A percentile compares a stretch with the other conserved stretches of the same genome.
Conservation (phyloP, 2,113 vertebrate species). For the Poicephalus gulielmi region DNA sequence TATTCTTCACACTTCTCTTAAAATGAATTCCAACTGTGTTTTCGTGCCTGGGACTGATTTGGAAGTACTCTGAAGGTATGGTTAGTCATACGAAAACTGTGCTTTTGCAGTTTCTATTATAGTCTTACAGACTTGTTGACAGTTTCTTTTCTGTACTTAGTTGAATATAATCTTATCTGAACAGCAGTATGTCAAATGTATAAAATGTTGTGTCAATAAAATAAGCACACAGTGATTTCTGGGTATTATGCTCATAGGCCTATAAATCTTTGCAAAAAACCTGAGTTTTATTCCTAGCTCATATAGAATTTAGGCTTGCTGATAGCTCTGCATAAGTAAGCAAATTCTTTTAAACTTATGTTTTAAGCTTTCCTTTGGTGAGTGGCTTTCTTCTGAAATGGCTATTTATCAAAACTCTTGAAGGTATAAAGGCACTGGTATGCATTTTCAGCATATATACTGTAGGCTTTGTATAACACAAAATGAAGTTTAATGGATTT, state of each 20-base stretch:
- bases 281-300: not conserved
- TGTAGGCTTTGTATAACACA: not conserved
- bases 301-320: not conserved
- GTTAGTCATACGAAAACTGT: not conserved
- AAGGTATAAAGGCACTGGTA: not conserved
- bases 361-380: not conserved
- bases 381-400: not conserved
- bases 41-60: constrained; percentile 48
- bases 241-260: not conserved
- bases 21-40: constrained; percentile 48
- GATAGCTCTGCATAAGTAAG: not conserved
- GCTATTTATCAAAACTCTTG: not conserved
- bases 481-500: not conserved
- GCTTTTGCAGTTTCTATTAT: not conserved
- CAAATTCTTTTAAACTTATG: not conserved
- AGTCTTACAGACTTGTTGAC: constrained; percentile 16
- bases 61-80: constrained; percentile 8
- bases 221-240: not conserved
- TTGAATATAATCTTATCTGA: constrained; percentile 33
- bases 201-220: constrained; percentile 21
- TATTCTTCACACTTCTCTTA: constrained; percentile 8
- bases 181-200: constrained; percentile 2
- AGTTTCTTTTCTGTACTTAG: constrained; percentile 16
- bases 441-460: not conserved
- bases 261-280: not conserved